Evolutionary conservation across 2,797 vertebrate genomes (phyloP), one percentile per base, ranked within the genome.

Genomic region (Merluccius polli): DNA sequence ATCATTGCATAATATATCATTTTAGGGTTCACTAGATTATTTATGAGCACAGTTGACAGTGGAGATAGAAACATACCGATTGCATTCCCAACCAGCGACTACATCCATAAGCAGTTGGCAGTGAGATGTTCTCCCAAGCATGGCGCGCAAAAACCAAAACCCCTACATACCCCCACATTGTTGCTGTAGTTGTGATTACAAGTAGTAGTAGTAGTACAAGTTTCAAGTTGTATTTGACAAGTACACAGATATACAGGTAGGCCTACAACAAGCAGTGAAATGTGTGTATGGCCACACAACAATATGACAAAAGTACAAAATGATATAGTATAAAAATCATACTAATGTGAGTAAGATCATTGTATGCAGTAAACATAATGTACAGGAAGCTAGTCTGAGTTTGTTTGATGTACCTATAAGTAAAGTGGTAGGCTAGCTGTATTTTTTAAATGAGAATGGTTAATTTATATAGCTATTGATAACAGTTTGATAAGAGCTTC

Each of bases 1-100:
- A 69, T 75, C 41, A 11, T 65, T n/a, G 16, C 52, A 59, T 24
- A 18, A 74, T 63, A 10, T 65, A 32, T 73, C 4, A 67, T 48
- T 76, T 18, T 10, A 38, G 59, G 27, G 27, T 36, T 24, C 59
- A 18, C 36, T 27, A 18, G 24, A 65, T 68, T 80, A 74, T 79
- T 81, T 68, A 69, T 72, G 27, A 75, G 33, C 18, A 30, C 11
- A 74, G 48, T 36, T 68, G 67, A 79, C 48, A 73, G 24, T 31
- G 11, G 35, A 67, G 27, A 75, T 30, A 74, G 63, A 80, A 15
- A 48, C 27, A 48, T 35, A 74, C 16, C 70, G 16, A 36, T 13
- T 44, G 18, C 69, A 10, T 67, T 65, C 0, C n/a, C 24, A 16
- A 36, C 65, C 36, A 8, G 31, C 16, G n/a, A 78, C 27, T 10